Conservation (phyloP, 2,113 vertebrate species). For the Xiphophorus couchianus region DNA sequence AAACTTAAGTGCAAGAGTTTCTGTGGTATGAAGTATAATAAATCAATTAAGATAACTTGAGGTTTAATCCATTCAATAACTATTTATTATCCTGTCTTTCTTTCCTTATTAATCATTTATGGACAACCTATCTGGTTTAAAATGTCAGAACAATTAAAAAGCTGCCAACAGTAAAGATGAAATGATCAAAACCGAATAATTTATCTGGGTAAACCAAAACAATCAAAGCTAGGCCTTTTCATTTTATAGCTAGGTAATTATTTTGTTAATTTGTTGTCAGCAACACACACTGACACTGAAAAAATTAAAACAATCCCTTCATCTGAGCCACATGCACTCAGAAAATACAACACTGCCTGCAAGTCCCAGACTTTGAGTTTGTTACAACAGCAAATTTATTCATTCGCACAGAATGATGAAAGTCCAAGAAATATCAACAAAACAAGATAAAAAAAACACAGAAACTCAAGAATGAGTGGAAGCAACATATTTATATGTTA, state of each 20-base stretch:
- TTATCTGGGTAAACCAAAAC: neutral
- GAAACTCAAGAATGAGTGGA: neutral
- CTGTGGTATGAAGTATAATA: no score
- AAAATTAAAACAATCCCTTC: neutral
- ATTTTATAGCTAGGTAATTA: neutral
- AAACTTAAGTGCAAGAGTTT: no score
- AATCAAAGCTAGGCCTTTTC: neutral
- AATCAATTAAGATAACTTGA: no score
- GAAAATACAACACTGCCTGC: slow-evolving; percentile 24
- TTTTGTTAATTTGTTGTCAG: neutral
- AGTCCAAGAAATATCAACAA: slow-evolving; percentile 10
- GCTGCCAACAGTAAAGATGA: neutral
- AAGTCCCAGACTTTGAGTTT: slow-evolving; percentile 64
- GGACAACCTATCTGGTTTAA: neutral
- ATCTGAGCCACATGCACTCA: neutral
- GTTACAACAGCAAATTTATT: slow-evolving; percentile 53
- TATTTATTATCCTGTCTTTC: no score
- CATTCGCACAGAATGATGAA: slow-evolving; percentile 49
- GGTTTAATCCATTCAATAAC: no score
- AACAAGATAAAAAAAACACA: neutral
- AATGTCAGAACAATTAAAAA: slow-evolving; percentile 1
- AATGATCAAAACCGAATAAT: no score
- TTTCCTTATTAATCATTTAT: neutral
- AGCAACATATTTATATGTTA: no score
- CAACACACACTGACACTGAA: neutral